A percentile compares a stretch with the other conserved stretches of the same genome.
These are phyloP conservation scores for Calameuta filiformis DNA, from an alignment of 2,888 invertebrate genomes.

Conservation along the genomic window DNA sequence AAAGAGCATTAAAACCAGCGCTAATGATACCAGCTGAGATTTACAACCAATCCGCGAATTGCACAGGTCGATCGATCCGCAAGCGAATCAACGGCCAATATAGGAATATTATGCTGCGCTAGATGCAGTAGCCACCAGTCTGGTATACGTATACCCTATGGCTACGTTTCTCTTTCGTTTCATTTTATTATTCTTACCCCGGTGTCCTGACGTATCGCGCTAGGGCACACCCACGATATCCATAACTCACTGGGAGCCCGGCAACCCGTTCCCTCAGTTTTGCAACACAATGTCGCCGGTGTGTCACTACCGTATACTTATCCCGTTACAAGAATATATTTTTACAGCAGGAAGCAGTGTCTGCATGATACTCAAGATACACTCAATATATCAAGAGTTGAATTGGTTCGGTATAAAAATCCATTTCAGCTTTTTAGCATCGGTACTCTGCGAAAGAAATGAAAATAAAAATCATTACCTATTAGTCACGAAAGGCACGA, in stretches of 20 bases:
- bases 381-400: background rate
- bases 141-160: background rate
- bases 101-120: background rate
- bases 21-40: conserved; percentile 48
- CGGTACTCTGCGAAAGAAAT: background rate
- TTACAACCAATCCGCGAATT: conserved; percentile 59
- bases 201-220: conserved; percentile 26
- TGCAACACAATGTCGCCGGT: conserved; percentile 30
- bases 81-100: conserved; percentile 4
- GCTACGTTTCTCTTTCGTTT: conserved; percentile 22
- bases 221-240: conserved; percentile 47
- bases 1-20: conserved; percentile 40
- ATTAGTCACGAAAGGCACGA: background rate
- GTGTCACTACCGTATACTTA: conserved; percentile 41
- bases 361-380: background rate
- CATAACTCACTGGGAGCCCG: conserved; percentile 48
- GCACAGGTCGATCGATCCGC: conserved; percentile 36
- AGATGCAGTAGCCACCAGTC: background rate
- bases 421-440: background rate
- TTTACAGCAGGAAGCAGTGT: background rate
- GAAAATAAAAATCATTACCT: background rate
- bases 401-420: background rate
- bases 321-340: conserved; percentile 24
- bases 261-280: conserved; percentile 38
- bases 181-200: conserved; percentile 50